Evolutionary conservation across 2,797 vertebrate species (phyloP), one percentile per base, ranked within the genome.

Genomic region (Australoheros facetus): DNA sequence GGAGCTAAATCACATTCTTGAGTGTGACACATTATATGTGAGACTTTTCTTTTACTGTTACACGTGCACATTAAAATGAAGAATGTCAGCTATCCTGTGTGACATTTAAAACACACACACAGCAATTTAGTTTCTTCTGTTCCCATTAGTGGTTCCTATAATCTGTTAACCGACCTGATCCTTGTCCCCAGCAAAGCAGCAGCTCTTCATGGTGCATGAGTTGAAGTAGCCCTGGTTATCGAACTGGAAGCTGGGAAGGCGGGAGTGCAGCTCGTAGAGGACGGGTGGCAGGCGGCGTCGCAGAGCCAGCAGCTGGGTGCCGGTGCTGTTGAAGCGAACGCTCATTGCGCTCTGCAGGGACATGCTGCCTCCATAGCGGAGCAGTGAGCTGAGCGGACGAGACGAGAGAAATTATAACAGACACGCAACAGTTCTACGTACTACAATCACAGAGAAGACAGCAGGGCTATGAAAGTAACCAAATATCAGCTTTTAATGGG

Each of bases 161-260:
- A 55, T 7, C 7, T 2, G 28, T 30, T 11, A 58, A 85, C 94
- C 12, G 66, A 99, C 98, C 97, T 99, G 98, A 88, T 99, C 98
- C 78, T 96, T 95, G 94, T 99, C 98, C 8, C 98, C 98, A 0
- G 98, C 98, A 48, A 99, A 99, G 86, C 98, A 99, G 95, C 98
- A 99, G 94, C 98, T 99, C 89, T 99, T 99, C 98, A 99, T 99
- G 80, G 98, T 99, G 83, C 98, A 99, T 11, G 98, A 99, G 91
- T 99, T 99, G 94, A 99, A 99, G 94, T 99, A 99, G 4, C 98
- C 98, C 88, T 99, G 98, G 96, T 99, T 98, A 94, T 99, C 98
- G 9, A 99, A 99, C 95, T 99, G 98, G 95, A 98, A 99, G 93
- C 97, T 97, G 10, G 98, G 98, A 89, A 99, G 96, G 2, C 98